These are phyloP conservation scores for Drosophila miranda DNA, from an alignment of 1,140 invertebrate genomes.

Conservation along the genomic window DNA sequence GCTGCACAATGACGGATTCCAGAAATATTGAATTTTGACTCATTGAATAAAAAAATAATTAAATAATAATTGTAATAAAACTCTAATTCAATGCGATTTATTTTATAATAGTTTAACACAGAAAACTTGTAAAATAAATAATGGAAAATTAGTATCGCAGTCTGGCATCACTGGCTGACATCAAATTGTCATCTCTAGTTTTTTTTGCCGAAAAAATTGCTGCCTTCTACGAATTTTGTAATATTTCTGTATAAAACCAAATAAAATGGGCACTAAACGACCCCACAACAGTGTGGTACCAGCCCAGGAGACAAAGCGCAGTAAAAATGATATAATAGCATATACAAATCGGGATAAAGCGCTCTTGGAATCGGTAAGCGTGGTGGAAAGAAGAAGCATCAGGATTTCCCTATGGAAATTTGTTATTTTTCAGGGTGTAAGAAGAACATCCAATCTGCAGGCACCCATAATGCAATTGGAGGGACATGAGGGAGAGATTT, in stretches of 20 bases:
- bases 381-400: constrained; percentile 30
- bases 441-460: constrained; percentile 93
- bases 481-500: constrained; percentile 98
- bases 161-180: too few species aligned
- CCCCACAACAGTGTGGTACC: constrained; percentile 83
- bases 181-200: constrained; percentile 41
- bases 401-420: not conserved
- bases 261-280: constrained; percentile 70
- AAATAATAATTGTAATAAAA: too few species aligned
- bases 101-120: too few species aligned
- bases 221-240: not conserved
- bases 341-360: constrained; percentile 78
- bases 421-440: constrained; percentile 82
- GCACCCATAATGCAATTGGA: constrained; percentile 98
- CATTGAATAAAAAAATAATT: too few species aligned
- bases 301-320: constrained; percentile 86
- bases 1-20: too few species aligned
- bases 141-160: too few species aligned
- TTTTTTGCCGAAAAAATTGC: constrained; percentile 18
- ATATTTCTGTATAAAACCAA: constrained; percentile 2
- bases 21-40: too few species aligned
- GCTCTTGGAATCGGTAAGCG: constrained; percentile 76
- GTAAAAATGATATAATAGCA: constrained; percentile 85
- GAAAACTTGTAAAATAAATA: too few species aligned
- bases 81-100: too few species aligned